Percentiles rank a stretch among this genome's conserved stretches.
Evolutionary conservation across 2,797 vertebrate genomes (phyloP).

Genomic region (Paguma larvata): DNA sequence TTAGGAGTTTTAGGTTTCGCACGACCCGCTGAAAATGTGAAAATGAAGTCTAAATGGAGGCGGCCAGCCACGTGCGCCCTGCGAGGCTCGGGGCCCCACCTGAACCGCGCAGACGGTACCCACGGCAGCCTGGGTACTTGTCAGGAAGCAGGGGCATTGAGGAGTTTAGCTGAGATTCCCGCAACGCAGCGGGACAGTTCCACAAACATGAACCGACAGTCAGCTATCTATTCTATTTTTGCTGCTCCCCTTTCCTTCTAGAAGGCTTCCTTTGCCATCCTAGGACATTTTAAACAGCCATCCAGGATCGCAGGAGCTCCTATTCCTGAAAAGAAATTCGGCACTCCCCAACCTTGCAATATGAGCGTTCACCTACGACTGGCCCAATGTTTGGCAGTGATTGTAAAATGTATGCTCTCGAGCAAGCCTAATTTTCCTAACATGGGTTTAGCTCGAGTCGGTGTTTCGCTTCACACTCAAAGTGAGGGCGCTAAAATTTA

Average conservation of each 20-base stretch:
- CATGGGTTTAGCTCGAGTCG: neutral
- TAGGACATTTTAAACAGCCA: neutral
- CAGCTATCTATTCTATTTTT: conserved; percentile 5
- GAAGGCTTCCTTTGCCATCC: neutral
- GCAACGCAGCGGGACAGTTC: neutral
- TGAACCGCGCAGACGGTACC: neutral
- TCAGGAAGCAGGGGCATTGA: neutral
- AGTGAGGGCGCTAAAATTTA: neutral
- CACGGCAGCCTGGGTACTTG: neutral
- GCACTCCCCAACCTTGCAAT: neutral
- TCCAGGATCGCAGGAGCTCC: neutral
- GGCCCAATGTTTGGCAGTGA: neutral
- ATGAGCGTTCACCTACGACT: neutral
- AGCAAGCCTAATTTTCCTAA: conserved; percentile 38
- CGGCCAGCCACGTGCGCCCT: neutral
- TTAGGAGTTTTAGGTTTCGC: neutral
- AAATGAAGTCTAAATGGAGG: conserved; percentile 22
- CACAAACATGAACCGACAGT: neutral
- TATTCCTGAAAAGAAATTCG: neutral
- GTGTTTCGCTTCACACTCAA: neutral
- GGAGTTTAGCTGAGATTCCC: neutral
- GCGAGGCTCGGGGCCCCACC: neutral
- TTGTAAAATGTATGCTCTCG: neutral
- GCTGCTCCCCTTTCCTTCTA: neutral
- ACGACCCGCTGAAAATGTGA: neutral